Evolutionary conservation across 2,113 vertebrate genomes (phyloP), one percentile per base, ranked within the genome.

Genomic region (Campylorhamphus procurvoides): DNA sequence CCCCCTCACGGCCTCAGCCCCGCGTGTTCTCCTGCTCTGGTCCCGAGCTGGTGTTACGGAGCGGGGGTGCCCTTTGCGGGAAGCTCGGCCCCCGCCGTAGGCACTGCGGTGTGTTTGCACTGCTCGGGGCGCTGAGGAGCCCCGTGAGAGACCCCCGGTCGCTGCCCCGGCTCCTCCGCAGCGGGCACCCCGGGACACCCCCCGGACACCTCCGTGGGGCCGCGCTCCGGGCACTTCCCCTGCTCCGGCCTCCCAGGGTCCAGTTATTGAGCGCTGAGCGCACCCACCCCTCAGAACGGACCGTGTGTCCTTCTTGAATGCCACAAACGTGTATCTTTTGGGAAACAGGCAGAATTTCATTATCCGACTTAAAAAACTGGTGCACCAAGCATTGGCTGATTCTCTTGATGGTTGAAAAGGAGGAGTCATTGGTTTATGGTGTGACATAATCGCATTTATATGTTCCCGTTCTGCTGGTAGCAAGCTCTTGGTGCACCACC

Each of bases 81-180:
- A 2, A 7, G 2, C 37, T 12, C 9, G 1, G 3, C 0, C 7
- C 33, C 56, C 5, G 1, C 6, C 6, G 8, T 5, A 1, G 11
- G 55, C 33, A 0, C 2, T 11, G 0, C 1, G 5, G 0, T 0
- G n/a, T 6, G 11, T 1, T 1, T 10, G 39, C 37, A 0, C 1
- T 1, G 33, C 10, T 4, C 3, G 1, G 4, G 62, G 29, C 74
- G 1, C 1, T 0, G 25, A 17, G 7, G 24, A 25, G 47, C 23
- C 8, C 27, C 15, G 28, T 0, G 47, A 46, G 92, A 44, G 3
- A 11, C 6, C 28, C 29, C 17, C 50, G 3, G 10, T 18, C 22
- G 0, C 18, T 1, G 62, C 13, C 16, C 15, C 11, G 58, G 0
- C 35, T 55, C 37, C 60, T 5, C 31, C 55, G 24, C 47, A 1